Conservation (phyloP, 1,140 invertebrate species). For the Scaptomyza montana region DNA sequence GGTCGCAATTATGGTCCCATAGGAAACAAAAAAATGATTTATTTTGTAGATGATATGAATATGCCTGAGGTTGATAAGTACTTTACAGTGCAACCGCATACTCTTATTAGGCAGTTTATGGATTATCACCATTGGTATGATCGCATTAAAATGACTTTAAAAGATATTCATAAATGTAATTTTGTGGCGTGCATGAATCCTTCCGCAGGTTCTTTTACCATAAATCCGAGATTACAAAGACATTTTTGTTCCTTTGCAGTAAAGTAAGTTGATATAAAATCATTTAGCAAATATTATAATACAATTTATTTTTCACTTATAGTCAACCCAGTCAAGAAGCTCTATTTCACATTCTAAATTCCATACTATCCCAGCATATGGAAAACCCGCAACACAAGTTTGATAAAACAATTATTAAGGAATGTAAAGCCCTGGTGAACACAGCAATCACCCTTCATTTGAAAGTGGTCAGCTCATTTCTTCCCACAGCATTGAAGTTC, state of each 20-base stretch:
- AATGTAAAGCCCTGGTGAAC: conserved; percentile 87
- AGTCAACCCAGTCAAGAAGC: conserved; percentile 94
- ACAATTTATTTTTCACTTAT: neutral
- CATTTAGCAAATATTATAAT: neutral
- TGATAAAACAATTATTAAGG: conserved; percentile 81
- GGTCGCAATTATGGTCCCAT: conserved; percentile 96
- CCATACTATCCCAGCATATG: conserved; percentile 92
- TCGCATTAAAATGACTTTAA: conserved; percentile 91
- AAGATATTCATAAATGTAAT: conserved; percentile 96
- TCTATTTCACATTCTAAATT: conserved; percentile 92
- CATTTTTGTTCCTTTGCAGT: conserved; percentile 97
- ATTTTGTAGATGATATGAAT: conserved; percentile 98
- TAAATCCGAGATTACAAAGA: conserved; percentile 94
- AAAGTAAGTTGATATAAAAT: conserved; percentile 84
- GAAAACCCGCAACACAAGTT: conserved; percentile 86
- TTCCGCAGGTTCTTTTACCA: conserved; percentile 96
- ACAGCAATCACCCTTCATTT: conserved; percentile 91
- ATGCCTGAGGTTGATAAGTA: conserved; percentile 98
- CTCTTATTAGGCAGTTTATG: conserved; percentile 95
- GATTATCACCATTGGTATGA: conserved; percentile 97
- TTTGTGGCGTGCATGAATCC: conserved; percentile 98
- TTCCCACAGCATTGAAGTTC: conserved; percentile 97
- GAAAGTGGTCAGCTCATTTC: conserved; percentile 90
- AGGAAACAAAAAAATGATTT: conserved; percentile 94
- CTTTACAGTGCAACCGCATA: conserved; percentile 97